These are phyloP conservation scores for Pseudococcus longispinus DNA, from an alignment of 2,888 invertebrate species.

Conservation along the genomic window DNA sequence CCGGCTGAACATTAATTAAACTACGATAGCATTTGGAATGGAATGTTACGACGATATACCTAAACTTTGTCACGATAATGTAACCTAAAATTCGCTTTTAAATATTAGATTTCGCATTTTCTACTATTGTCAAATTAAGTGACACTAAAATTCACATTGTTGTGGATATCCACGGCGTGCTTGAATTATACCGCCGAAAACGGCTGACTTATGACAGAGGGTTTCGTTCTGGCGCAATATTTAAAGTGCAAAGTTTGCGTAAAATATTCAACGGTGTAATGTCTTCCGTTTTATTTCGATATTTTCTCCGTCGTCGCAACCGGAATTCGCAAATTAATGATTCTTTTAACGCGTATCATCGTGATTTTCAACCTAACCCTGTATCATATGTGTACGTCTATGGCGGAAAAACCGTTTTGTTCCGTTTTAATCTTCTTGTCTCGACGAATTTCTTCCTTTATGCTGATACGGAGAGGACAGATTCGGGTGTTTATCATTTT, in stretches of 20 bases:
- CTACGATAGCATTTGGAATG: not conserved
- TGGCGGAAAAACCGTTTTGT: not conserved
- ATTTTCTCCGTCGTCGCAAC: not conserved
- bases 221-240: not conserved
- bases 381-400: not conserved
- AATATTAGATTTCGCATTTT: slow-evolving; percentile 26
- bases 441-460: not conserved
- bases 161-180: slow-evolving; percentile 14
- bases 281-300: slow-evolving; percentile 11
- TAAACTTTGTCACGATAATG: slow-evolving; percentile 4
- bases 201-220: slow-evolving; percentile 6
- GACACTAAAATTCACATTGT: not conserved
- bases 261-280: not conserved
- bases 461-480: not conserved
- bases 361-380: not conserved
- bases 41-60: not conserved
- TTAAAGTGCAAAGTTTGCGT: slow-evolving; percentile 5
- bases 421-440: not conserved
- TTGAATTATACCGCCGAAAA: slow-evolving; percentile 19
- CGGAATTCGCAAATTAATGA: slow-evolving; percentile 6
- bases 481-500: not conserved
- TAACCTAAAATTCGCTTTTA: slow-evolving; percentile 13
- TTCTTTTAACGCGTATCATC: not conserved
- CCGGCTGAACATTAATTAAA: not conserved
- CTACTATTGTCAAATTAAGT: slow-evolving; percentile 22